A percentile compares a stretch with the other conserved stretches of the same genome.
Conservation (phyloP, 2,888 invertebrate species). For the Gastracanthus pulcherrimus region DNA sequence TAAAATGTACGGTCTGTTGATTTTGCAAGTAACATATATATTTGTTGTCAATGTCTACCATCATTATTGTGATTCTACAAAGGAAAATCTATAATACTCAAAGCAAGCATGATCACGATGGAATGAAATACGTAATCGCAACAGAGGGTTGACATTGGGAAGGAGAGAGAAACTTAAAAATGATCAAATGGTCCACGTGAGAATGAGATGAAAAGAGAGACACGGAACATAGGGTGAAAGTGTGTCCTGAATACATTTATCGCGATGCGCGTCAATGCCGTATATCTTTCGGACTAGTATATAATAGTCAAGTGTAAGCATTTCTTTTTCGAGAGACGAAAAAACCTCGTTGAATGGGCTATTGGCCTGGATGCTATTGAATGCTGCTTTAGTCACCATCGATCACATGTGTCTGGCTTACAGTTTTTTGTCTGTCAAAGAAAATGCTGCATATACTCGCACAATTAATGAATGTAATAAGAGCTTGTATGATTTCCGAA, state of each 20-base stretch:
- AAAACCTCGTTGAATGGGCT: conserved; percentile 1
- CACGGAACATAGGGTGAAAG: conserved; percentile 8
- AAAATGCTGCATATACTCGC: not conserved
- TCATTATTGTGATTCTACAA: no score
- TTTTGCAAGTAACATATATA: no score
- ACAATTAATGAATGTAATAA: not conserved
- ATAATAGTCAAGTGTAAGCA: not conserved
- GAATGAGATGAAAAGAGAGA: not conserved
- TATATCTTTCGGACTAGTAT: no score
- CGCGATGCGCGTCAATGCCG: not conserved
- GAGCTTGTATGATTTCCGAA: not conserved
- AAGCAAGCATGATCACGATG: no score
- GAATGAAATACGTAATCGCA: no score
- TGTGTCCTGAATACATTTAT: conserved; percentile 5
- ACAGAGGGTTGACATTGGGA: no score
- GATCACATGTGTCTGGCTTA: not conserved
- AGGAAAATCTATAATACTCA: no score
- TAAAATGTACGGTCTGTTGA: no score
- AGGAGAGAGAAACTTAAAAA: no score
- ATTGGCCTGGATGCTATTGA: not conserved
- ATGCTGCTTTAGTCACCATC: conserved; percentile 11
- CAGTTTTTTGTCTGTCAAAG: not conserved
- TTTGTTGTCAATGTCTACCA: no score
- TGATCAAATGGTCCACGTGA: not conserved
- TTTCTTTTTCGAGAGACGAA: not conserved